A percentile compares a stretch with the other conserved stretches of the same genome.
These are phyloP conservation scores for Oreocharis arfaki DNA, from an alignment of 2,113 vertebrate species.

Conservation along the genomic window DNA sequence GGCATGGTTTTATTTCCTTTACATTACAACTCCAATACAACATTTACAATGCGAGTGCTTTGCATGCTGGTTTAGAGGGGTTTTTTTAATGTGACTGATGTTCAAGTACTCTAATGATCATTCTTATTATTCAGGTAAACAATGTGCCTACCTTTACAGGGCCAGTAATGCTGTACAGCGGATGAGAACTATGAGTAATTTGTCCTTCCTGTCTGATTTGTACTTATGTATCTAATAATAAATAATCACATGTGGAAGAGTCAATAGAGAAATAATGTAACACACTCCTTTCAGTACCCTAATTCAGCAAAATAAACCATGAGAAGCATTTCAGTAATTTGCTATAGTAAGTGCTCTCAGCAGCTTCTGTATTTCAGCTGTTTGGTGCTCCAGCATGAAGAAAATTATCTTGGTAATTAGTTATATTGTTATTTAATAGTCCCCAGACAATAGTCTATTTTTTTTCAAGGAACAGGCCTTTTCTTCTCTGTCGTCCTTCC, in stretches of 20 bases:
- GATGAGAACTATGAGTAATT: not conserved
- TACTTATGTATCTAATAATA: slow-evolving; percentile 43
- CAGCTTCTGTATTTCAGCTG: slow-evolving; percentile 38
- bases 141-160: not conserved
- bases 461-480: not conserved
- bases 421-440: slow-evolving; percentile 51
- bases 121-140: not conserved
- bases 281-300: not conserved
- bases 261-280: slow-evolving; percentile 31
- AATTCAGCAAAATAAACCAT: slow-evolving; percentile 31
- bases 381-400: slow-evolving; percentile 14
- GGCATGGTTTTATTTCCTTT: not conserved
- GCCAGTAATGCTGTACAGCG: not conserved
- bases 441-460: slow-evolving; percentile 33
- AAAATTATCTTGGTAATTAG: slow-evolving; percentile 48
- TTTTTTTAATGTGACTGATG: not conserved
- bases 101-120: not conserved
- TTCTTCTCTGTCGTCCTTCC: not conserved
- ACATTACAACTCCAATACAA: not conserved
- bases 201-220: slow-evolving; percentile 23
- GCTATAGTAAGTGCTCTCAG: slow-evolving; percentile 21
- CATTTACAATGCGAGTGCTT: not conserved
- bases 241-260: not conserved
- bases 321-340: slow-evolving; percentile 25
- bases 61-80: not conserved